Conservation (phyloP, 2,113 vertebrate genomes). For the Lycaon pictus region DNA sequence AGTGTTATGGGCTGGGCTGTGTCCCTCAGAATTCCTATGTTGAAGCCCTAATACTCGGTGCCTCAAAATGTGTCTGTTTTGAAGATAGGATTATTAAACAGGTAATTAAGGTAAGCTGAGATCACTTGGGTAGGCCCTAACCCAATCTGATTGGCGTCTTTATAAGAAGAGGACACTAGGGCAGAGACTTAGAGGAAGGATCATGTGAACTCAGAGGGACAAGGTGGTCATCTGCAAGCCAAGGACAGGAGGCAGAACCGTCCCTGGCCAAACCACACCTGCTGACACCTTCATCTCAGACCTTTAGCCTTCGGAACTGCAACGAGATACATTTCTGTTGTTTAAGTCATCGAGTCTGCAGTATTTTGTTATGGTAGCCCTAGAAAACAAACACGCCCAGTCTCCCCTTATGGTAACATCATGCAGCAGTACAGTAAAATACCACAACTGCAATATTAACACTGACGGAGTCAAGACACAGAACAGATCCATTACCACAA, state of each 20-base stretch:
- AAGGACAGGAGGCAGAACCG: not conserved
- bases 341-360: not conserved
- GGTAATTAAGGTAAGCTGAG: not conserved
- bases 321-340: not conserved
- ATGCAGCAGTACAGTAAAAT: not conserved
- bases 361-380: not conserved
- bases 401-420: not conserved
- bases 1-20: not conserved
- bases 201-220: not conserved
- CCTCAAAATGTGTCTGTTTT: not conserved
- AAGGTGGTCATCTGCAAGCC: not conserved
- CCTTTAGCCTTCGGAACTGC: not conserved
- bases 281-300: not conserved
- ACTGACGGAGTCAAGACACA: not conserved
- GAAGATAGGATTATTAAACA: not conserved
- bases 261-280: not conserved
- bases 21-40: not conserved
- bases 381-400: not conserved
- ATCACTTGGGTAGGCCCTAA: not conserved
- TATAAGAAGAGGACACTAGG: not conserved
- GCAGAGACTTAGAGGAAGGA: not conserved
- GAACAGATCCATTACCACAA: not conserved
- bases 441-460: not conserved
- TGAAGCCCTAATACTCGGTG: not conserved
- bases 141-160: not conserved